Evolutionary conservation across 2,888 invertebrate species (phyloP).

Genomic region (Athalia cordata): DNA sequence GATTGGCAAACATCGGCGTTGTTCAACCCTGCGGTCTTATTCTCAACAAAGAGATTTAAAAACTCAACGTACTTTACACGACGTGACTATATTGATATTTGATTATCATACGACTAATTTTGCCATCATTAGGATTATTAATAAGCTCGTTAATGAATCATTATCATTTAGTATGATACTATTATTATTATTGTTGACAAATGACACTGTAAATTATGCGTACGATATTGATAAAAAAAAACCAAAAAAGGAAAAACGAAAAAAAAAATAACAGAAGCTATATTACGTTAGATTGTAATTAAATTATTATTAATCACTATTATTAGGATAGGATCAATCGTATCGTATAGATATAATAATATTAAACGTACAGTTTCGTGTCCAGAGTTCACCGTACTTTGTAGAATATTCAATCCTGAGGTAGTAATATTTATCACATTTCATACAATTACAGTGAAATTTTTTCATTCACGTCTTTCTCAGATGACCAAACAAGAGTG

Average conservation of each 20-base stretch:
- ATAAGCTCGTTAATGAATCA: neutral
- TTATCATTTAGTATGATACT: neutral
- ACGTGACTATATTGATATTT: constrained; percentile 10
- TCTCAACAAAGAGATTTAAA: constrained; percentile 74
- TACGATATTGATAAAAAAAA: constrained; percentile 16
- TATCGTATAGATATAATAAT: neutral
- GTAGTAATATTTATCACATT: neutral
- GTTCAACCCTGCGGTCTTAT: constrained; percentile 79
- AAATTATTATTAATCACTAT: constrained; percentile 48
- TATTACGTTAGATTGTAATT: constrained; percentile 46
- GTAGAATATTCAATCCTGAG: neutral
- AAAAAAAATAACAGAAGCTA: constrained; percentile 43
- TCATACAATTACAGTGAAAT: neutral
- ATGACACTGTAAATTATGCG: constrained; percentile 22
- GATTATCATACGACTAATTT: neutral
- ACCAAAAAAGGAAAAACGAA: constrained; percentile 34
- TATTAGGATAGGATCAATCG: neutral
- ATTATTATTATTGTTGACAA: neutral
- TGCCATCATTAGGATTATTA: constrained; percentile 10
- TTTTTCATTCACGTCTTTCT: neutral
- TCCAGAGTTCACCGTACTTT: constrained; percentile 30
- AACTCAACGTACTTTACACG: neutral
- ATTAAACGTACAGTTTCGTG: constrained; percentile 1
- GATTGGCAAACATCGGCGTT: constrained; percentile 73
- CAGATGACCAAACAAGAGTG: neutral